Conservation (phyloP, 1,140 invertebrate genomes). For the Conopomorpha cramerella region DNA sequence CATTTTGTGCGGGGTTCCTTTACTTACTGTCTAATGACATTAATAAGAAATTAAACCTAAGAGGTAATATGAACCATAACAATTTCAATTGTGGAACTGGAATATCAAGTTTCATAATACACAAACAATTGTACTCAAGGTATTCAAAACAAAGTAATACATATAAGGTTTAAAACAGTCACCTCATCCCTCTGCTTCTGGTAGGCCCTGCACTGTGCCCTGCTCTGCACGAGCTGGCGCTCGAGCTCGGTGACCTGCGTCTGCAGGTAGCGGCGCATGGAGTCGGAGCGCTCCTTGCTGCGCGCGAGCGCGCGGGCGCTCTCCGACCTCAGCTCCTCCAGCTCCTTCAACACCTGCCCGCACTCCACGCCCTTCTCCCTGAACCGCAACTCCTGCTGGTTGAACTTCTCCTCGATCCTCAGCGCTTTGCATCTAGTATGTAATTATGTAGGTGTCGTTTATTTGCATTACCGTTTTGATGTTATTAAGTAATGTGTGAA, state of each 20-base stretch:
- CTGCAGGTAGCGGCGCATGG: constrained; percentile 49
- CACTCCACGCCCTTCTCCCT: constrained; percentile 52
- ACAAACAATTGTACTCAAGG: not conserved
- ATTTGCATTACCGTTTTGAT: no score
- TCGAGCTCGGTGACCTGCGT: constrained; percentile 69
- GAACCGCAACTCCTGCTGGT: constrained; percentile 47
- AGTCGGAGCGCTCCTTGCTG: constrained; percentile 68
- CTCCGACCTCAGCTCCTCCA: constrained; percentile 70
- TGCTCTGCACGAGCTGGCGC: constrained; percentile 64
- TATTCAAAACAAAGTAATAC: not conserved
- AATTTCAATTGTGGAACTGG: no score
- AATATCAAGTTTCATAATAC: no score
- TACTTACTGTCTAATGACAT: no score
- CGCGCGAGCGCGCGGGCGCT: constrained; percentile 67
- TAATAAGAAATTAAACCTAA: no score
- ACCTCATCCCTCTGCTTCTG: constrained; percentile 72
- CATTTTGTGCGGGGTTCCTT: no score
- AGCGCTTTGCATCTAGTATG: constrained; percentile 28
- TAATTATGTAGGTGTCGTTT: no score
- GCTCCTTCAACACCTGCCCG: constrained; percentile 62
- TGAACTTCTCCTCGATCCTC: constrained; percentile 41
- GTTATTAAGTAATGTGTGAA: no score
- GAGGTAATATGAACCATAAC: no score
- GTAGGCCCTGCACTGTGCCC: constrained; percentile 64
- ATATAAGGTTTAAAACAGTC: constrained; percentile 6